Base-by-base conservation (phyloP, 2,797 vertebrate genomes). In the Clarias laeviceps region DNA sequence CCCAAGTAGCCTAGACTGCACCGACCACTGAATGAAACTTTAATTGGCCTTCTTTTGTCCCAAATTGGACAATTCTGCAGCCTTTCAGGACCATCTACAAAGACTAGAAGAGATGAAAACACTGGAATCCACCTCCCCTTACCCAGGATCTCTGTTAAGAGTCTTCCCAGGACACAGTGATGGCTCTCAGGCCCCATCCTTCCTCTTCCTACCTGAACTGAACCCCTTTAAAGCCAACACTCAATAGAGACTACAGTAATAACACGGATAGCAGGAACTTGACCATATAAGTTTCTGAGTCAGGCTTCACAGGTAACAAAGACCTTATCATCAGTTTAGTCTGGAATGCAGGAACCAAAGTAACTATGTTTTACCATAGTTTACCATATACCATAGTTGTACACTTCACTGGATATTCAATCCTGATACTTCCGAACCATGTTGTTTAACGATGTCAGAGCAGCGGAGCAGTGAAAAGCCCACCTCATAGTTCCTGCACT, bases 11-110 rank as follows among this genome's bases (percentile, higher is more conserved):
- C 50, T 80, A 66, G 24, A 77, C 78, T 76, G 80, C 69, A 57
- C 54, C 64, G 73, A 77, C 69, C 18, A 80, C 61, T 88, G 84
- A 89, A 91, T 84, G 56, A 89, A 81, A 84, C 83, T 77, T 85
- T 93, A 90, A 91, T 91, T 91, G 88, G 91, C 34, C 81, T n/a
- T 66, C 89, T 82, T 90, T 91, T 91, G 90, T 92, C 87, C 87
- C 34, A 90, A 90, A 91, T 83, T 84, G 85, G 87, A 78, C 88
- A 90, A 66, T 88, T 89, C 85, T 84, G 80, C 54, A 70, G 73
- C 29, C 72, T 79, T 90, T 89, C 90, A 89, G 87, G 37, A 82
- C 84, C 9, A 59, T 18, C n/a, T 50, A 89, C 84, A 91, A 88
- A 88, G 85, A n/a, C 80, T 83, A 76, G 83, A 66, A 84, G 78